Evolutionary conservation across 2,888 invertebrate species (phyloP).

Genomic region (Limnephilus lunatus): DNA sequence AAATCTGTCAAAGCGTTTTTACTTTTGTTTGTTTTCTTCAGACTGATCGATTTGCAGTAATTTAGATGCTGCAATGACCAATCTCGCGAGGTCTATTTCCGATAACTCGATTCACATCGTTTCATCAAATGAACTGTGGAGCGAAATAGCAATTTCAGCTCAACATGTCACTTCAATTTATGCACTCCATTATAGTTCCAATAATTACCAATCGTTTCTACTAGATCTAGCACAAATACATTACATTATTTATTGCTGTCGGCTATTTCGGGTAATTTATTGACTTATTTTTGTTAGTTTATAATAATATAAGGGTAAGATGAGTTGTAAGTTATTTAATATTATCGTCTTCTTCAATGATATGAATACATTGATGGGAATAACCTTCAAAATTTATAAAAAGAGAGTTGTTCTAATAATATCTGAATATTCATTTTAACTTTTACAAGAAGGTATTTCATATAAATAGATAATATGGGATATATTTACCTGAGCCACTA

Average conservation of each 20-base stretch:
- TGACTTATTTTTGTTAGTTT: neutral
- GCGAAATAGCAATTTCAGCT: neutral
- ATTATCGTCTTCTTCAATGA: too few relatives aligned
- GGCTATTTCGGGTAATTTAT: neutral
- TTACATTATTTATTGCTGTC: neutral
- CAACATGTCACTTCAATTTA: neutral
- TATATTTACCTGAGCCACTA: too few relatives aligned
- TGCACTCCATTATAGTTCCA: neutral
- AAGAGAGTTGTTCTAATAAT: too few relatives aligned
- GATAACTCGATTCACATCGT: neutral
- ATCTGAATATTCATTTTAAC: too few relatives aligned
- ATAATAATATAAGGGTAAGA: neutral
- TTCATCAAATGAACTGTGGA: neutral
- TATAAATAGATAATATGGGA: too few relatives aligned
- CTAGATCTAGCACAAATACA: neutral
- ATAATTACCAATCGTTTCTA: neutral
- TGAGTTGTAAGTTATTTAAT: neutral
- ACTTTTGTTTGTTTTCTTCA: neutral
- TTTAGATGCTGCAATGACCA: neutral
- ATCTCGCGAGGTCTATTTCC: neutral
- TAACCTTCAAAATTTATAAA: too few relatives aligned
- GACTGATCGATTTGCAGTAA: neutral
- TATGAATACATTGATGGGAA: too few relatives aligned
- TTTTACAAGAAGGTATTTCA: too few relatives aligned
- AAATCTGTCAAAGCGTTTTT: too few relatives aligned